Percentiles rank a stretch among this genome's conserved stretches.
These are phyloP conservation scores for Micoletzkya japonica DNA, from an alignment of 2,888 invertebrate genomes.

Conservation along the genomic window DNA sequence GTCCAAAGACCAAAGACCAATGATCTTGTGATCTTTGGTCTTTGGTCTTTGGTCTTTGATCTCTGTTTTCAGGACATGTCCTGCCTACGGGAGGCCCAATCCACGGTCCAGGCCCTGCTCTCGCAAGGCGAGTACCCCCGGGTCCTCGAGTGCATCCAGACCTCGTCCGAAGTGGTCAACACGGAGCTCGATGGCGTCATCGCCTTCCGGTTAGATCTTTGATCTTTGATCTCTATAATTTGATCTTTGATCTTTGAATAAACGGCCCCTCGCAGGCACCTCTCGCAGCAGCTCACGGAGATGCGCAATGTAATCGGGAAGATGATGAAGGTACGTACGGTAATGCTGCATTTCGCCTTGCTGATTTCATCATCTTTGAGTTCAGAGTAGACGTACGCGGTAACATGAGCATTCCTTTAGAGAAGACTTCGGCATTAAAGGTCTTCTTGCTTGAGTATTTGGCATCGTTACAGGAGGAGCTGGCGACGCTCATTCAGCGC, in stretches of 20 bases:
- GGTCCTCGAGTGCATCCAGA: slow-evolving; percentile 91
- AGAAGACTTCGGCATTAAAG: too few relatives aligned
- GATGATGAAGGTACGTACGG: slow-evolving; percentile 90
- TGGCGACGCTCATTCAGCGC: slow-evolving; percentile 84
- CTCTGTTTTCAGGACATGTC: slow-evolving; percentile 51
- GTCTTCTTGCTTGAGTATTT: too few relatives aligned
- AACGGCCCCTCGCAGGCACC: slow-evolving; percentile 73
- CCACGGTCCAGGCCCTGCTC: slow-evolving; percentile 88
- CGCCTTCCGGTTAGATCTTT: slow-evolving; percentile 75
- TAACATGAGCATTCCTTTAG: too few relatives aligned
- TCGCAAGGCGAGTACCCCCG: slow-evolving; percentile 91
- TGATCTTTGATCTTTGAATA: not conserved
- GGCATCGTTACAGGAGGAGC: too few relatives aligned
- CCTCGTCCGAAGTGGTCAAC: slow-evolving; percentile 81
- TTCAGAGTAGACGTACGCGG: too few relatives aligned
- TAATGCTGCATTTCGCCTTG: too few relatives aligned
- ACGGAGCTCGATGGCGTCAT: slow-evolving; percentile 88
- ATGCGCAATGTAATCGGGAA: slow-evolving; percentile 93
- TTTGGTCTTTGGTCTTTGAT: not conserved
- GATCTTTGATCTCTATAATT: too few relatives aligned
- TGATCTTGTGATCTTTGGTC: too few relatives aligned
- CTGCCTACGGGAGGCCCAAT: slow-evolving; percentile 80
- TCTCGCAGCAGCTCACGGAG: slow-evolving; percentile 91
- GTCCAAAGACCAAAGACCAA: too few relatives aligned
- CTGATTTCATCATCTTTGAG: too few relatives aligned